Conservation (phyloP, 2,797 vertebrate species). For the Chaenodraco wilsoni region DNA sequence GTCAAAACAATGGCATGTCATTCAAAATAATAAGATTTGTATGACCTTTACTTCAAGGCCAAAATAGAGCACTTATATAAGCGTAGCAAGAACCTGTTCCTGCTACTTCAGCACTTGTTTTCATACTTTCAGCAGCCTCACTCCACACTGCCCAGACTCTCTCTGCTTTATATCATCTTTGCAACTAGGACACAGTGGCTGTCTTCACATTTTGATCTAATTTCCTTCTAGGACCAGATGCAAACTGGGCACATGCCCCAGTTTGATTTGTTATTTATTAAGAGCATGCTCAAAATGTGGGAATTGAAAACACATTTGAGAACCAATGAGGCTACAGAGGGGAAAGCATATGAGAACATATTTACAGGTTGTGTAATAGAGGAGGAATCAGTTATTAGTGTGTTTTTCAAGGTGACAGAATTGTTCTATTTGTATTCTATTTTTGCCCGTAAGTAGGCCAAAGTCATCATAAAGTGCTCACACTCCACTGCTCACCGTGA, state of each 20-base stretch:
- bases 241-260: constrained; percentile 1
- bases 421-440: constrained; percentile 30
- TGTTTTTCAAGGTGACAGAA: constrained; percentile 35
- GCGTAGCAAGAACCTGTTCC: constrained; percentile 5
- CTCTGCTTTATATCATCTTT: constrained; percentile 9
- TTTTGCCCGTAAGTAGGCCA: constrained; percentile 31
- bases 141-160: constrained; percentile 4
- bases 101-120: constrained; percentile 21
- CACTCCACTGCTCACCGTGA: neutral
- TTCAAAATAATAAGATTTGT: constrained; percentile 24
- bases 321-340: neutral
- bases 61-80: constrained; percentile 23
- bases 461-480: neutral
- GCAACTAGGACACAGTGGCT: neutral
- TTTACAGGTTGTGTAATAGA: neutral
- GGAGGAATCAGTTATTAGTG: constrained; percentile 4
- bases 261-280: neutral
- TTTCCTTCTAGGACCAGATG: constrained; percentile 14
- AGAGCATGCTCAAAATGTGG: constrained; percentile 11
- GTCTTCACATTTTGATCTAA: constrained; percentile 19
- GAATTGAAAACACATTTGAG: neutral
- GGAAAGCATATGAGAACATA: neutral
- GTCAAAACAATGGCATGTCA: constrained; percentile 51
- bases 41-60: constrained; percentile 55
- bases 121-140: constrained; percentile 12